These are phyloP conservation scores for Sinocyclocheilus anophthalmus DNA, from an alignment of 2,113 vertebrate genomes.

Conservation along the genomic window DNA sequence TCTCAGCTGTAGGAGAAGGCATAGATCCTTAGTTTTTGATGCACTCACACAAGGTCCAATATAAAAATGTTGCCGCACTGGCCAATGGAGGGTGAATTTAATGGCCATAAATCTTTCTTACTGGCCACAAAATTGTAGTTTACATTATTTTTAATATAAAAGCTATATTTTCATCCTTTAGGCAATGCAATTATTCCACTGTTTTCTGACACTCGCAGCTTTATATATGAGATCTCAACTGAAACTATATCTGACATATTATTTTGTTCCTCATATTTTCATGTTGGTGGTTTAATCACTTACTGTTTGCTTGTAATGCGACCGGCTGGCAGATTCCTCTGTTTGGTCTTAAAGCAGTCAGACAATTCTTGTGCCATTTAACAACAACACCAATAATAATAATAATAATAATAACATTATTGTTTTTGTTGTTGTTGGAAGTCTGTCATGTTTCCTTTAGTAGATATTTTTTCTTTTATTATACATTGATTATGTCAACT, in stretches of 20 bases:
- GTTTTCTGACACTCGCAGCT: not conserved
- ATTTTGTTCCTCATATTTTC: not conserved
- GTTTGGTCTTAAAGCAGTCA: not conserved
- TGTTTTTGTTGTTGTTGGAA: too few relatives aligned
- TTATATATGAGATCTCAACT: not conserved
- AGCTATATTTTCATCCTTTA: not conserved
- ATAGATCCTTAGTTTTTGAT: not conserved
- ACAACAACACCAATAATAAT: too few relatives aligned
- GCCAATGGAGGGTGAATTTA: not conserved
- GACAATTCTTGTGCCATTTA: too few relatives aligned
- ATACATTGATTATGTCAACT: not conserved
- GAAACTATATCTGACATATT: not conserved
- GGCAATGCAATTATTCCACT: not conserved
- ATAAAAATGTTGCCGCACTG: not conserved
- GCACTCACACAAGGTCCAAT: not conserved
- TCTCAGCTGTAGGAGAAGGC: not conserved
- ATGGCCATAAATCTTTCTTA: not conserved
- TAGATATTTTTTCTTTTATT: not conserved
- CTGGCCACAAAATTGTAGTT: not conserved
- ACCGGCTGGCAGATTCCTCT: not conserved
- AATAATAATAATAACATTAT: too few relatives aligned
- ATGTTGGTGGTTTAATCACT: not conserved
- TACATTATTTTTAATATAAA: slow-evolving; percentile 2
- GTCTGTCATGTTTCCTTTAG: too few relatives aligned
- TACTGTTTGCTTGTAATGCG: not conserved